Conservation (phyloP, 2,113 vertebrate species). For the Indicator maculatus region DNA sequence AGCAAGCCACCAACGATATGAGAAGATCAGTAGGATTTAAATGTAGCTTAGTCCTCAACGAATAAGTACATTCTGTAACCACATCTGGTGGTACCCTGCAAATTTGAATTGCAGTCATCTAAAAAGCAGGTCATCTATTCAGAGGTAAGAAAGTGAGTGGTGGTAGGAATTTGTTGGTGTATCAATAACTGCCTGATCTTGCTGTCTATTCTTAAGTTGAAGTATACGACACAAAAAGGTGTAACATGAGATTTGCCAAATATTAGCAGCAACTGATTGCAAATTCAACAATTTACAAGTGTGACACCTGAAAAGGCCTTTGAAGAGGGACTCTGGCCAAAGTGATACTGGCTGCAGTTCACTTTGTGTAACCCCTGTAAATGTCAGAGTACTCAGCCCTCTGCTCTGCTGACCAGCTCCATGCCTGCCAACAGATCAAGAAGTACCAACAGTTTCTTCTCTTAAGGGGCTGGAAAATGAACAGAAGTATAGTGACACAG, state of each 20-base stretch:
- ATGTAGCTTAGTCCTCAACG: not conserved
- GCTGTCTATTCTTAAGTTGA: not conserved
- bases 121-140: not conserved
- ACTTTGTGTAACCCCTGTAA: not conserved
- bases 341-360: fast-evolving
- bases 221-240: not conserved
- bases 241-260: not conserved
- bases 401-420: not conserved
- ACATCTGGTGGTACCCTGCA: not conserved
- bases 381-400: not conserved
- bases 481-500: fast-evolving
- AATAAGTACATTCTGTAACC: not conserved
- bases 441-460: not conserved
- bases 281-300: not conserved
- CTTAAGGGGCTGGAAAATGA: not conserved
- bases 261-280: not conserved
- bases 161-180: not conserved
- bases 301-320: not conserved
- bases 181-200: not conserved
- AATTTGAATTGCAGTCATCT: not conserved
- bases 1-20: fast-evolving
- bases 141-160: not conserved
- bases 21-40: conserved; percentile 18
- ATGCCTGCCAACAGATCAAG: fast-evolving
- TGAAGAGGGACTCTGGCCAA: not conserved